Percentiles rank a stretch among this genome's conserved stretches.
phyloP scores from a whole-genome alignment of 2,797 vertebrate genomes.

The Sternarchorhynchus goeldii region DNA sequence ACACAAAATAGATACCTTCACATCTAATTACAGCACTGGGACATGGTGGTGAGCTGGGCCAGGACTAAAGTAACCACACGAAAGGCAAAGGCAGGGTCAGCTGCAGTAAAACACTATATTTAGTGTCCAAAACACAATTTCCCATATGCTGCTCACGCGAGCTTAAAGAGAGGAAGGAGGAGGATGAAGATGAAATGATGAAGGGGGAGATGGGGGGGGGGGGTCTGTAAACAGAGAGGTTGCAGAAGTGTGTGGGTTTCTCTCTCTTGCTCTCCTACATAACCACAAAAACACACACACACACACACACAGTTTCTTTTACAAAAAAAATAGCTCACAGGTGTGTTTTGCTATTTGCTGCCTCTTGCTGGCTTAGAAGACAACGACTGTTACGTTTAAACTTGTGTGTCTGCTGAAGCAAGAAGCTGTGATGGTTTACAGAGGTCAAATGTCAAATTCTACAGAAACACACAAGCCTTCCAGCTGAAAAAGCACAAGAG shows the following conservation, averaged over 20 bases:
- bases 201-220: neutral
- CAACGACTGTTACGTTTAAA: slow-evolving; percentile 55
- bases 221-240: slow-evolving; percentile 58
- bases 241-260: neutral
- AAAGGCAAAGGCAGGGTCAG: slow-evolving; percentile 81
- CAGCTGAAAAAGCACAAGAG: neutral
- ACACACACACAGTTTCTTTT: slow-evolving; percentile 50
- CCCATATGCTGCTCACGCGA: slow-evolving; percentile 74
- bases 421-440: slow-evolving; percentile 29
- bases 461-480: neutral
- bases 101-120: slow-evolving; percentile 79
- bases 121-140: slow-evolving; percentile 70
- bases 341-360: slow-evolving; percentile 30
- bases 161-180: slow-evolving; percentile 28
- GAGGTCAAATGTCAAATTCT: slow-evolving; percentile 25
- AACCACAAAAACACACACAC: neutral
- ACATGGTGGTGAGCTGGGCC: slow-evolving; percentile 70
- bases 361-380: slow-evolving; percentile 50
- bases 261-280: neutral
- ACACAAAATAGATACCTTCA: slow-evolving; percentile 72
- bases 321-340: slow-evolving; percentile 67
- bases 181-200: neutral
- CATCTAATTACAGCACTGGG: slow-evolving; percentile 74
- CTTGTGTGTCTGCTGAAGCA: slow-evolving; percentile 58
- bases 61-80: slow-evolving; percentile 76